These are phyloP conservation scores for Yponomeuta cagnagella DNA, from an alignment of 2,888 invertebrate species.

Conservation along the genomic window DNA sequence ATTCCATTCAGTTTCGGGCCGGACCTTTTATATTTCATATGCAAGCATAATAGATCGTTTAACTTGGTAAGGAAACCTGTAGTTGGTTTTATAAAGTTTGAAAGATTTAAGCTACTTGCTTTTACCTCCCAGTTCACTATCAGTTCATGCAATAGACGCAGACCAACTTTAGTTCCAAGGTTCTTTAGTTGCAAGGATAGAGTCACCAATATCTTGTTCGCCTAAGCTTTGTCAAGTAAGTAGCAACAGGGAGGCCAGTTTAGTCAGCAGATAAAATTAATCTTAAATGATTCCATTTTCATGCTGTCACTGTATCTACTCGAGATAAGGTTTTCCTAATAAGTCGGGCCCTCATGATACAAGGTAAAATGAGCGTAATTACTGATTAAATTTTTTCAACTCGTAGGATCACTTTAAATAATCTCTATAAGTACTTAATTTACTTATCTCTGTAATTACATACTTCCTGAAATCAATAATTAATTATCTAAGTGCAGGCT, in stretches of 20 bases:
- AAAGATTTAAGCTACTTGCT: neutral
- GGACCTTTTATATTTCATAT: neutral
- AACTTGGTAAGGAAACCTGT: neutral
- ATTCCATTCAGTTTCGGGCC: neutral
- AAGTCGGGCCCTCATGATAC: neutral
- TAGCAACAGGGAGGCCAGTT: no score
- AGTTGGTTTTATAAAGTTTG: neutral
- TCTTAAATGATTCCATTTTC: neutral
- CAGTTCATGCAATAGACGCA: neutral
- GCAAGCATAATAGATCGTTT: neutral
- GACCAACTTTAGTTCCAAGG: no score
- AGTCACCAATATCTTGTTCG: no score
- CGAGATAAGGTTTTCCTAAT: neutral
- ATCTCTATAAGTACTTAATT: no score
- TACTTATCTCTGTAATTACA: no score
- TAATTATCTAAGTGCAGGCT: no score
- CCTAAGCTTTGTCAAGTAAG: no score
- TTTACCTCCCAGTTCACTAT: neutral
- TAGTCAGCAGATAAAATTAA: no score
- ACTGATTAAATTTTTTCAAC: neutral
- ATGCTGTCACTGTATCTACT: neutral
- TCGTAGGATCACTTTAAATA: no score
- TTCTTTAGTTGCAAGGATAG: no score
- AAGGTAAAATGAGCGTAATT: neutral
- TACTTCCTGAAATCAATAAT: no score